Evolutionary conservation across 2,113 vertebrate genomes (phyloP).

Genomic region (Gymnobelideus leadbeateri): DNA sequence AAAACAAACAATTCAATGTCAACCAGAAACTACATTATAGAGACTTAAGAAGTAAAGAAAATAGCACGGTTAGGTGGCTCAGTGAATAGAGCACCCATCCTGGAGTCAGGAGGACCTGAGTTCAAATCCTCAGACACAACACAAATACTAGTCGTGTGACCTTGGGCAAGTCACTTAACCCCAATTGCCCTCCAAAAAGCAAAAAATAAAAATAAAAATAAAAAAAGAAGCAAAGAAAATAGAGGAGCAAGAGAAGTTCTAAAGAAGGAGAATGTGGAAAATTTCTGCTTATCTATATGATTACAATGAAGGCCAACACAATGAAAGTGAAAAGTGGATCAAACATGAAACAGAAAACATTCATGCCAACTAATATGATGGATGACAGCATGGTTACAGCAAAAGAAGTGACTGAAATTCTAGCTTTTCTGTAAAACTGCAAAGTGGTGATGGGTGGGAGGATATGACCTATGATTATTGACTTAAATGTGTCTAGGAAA

Average conservation of each 20-base stretch:
- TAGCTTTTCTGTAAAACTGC: background rate
- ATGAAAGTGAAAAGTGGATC: background rate
- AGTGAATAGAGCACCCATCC: too few species aligned
- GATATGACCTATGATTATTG: background rate
- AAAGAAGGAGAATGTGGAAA: background rate
- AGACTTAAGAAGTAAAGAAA: background rate
- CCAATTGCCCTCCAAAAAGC: too few species aligned
- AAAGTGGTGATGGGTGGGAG: background rate
- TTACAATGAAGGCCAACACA: background rate
- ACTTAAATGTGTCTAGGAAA: background rate
- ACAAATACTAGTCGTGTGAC: too few species aligned
- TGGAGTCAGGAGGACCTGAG: too few species aligned
- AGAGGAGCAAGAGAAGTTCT: background rate
- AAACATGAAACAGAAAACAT: background rate
- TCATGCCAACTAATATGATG: background rate
- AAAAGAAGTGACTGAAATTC: background rate
- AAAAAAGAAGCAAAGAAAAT: background rate
- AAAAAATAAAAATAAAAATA: too few species aligned
- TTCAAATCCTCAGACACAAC: too few species aligned
- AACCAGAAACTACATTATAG: background rate
- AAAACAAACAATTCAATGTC: background rate
- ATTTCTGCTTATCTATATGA: background rate
- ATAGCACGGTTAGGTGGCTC: too few species aligned
- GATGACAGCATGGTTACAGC: background rate
- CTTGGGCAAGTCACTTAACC: too few species aligned